phyloP scores from a whole-genome alignment of 2,113 vertebrate species.

The Mugil cephalus region DNA sequence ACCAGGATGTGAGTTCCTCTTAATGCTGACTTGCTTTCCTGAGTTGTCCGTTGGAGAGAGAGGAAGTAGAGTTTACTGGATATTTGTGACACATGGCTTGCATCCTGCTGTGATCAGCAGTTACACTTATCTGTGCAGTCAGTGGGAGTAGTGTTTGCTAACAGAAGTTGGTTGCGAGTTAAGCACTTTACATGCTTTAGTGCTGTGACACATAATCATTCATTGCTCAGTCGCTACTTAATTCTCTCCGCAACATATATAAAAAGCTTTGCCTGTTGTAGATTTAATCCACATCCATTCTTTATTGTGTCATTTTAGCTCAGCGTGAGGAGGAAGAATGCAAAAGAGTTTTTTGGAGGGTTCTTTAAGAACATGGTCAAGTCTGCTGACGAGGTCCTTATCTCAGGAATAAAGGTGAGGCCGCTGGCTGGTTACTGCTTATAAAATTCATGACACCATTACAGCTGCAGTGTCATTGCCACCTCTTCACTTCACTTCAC shows the following conservation, averaged over 20 bases:
- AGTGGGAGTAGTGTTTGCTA: slow-evolving; percentile 11
- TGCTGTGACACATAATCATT: background rate
- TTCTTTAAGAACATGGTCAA: slow-evolving; percentile 98
- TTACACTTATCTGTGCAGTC: slow-evolving; percentile 56
- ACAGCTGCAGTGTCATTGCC: background rate
- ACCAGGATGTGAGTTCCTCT: slow-evolving; percentile 93
- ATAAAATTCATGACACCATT: background rate
- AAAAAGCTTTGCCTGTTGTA: too few species aligned
- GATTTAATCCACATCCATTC: background rate
- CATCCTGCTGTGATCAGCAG: slow-evolving; percentile 81
- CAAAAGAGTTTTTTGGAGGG: slow-evolving; percentile 97
- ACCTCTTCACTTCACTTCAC: slow-evolving; percentile 9
- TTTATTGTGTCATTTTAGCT: slow-evolving; percentile 81
- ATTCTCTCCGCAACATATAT: background rate
- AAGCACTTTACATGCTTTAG: background rate
- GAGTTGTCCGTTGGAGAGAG: slow-evolving; percentile 67
- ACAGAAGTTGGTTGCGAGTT: background rate
- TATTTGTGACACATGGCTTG: slow-evolving; percentile 58
- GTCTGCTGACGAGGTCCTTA: slow-evolving; percentile 95
- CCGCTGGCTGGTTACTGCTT: background rate
- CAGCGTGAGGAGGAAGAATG: slow-evolving; percentile 95
- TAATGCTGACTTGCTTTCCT: slow-evolving; percentile 76
- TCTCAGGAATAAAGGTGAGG: slow-evolving; percentile 94
- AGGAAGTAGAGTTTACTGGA: slow-evolving; percentile 67
- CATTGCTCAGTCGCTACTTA: background rate